Conservation (phyloP, 2,113 vertebrate species). For the Dermatemys mawii region DNA sequence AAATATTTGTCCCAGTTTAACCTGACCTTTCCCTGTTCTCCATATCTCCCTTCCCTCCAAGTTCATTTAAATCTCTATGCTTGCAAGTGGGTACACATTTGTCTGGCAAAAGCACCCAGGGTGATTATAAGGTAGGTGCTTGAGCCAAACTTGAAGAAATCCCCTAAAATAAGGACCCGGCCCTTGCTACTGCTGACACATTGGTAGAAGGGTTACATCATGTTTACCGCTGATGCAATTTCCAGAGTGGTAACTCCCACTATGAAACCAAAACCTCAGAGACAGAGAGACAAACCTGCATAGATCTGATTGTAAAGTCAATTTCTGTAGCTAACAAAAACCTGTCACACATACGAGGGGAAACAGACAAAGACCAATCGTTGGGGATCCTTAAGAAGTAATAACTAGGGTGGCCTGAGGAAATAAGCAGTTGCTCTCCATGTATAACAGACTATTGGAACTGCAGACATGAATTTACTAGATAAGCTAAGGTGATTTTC, state of each 20-base stretch:
- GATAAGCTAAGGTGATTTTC: neutral
- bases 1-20: neutral
- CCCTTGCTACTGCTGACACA: neutral
- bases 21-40: neutral
- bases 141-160: neutral
- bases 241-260: neutral
- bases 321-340: neutral
- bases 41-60: fast-evolving
- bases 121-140: neutral
- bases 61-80: neutral
- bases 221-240: neutral
- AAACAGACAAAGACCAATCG: neutral
- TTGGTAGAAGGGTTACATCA: neutral
- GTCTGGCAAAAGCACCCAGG: neutral
- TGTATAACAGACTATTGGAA: neutral
- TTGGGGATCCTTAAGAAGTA: neutral
- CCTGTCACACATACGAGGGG: too few species aligned
- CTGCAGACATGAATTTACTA: neutral
- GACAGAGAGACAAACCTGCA: neutral
- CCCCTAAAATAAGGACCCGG: neutral
- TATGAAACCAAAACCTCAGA: neutral
- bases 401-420: neutral
- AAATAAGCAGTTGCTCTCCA: neutral
- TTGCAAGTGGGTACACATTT: neutral
- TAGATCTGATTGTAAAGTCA: neutral